phyloP scores from a whole-genome alignment of 2,113 vertebrate species.

The Pelusios castaneus region DNA sequence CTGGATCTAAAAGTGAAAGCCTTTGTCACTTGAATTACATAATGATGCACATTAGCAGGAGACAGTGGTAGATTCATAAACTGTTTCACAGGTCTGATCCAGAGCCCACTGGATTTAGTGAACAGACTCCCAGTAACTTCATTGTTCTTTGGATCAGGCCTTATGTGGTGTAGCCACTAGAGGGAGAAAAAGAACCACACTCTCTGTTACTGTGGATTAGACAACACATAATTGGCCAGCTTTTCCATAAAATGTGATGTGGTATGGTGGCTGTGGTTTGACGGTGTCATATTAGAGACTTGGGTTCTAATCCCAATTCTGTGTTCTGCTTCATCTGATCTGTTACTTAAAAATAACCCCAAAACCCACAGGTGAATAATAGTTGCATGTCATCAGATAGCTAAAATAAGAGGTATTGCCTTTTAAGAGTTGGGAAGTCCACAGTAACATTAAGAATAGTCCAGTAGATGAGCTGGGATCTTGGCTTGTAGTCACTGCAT shows the following conservation, averaged over 20 bases:
- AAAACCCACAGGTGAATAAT: neutral
- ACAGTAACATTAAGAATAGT: neutral
- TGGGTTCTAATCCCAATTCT: neutral
- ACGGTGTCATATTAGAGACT: accelerated
- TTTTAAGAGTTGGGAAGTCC: neutral
- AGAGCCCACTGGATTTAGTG: neutral
- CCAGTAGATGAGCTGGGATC: neutral
- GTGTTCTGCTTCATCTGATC: accelerated
- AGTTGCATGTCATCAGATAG: neutral
- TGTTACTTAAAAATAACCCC: neutral
- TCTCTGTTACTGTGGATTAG: neutral
- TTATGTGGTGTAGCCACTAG: neutral
- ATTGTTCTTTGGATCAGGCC: neutral
- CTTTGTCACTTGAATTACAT: neutral
- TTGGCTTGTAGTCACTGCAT: neutral
- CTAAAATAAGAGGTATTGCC: neutral
- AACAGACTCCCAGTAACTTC: neutral
- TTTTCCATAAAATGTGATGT: neutral
- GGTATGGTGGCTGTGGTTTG: neutral
- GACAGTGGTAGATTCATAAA: neutral
- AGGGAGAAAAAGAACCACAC: neutral
- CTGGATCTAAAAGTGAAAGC: neutral
- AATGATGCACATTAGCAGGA: neutral
- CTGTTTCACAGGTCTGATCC: neutral
- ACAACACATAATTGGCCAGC: neutral